phyloP scores from a whole-genome alignment of 2,113 vertebrate species.

The Lophius piscatorius region DNA sequence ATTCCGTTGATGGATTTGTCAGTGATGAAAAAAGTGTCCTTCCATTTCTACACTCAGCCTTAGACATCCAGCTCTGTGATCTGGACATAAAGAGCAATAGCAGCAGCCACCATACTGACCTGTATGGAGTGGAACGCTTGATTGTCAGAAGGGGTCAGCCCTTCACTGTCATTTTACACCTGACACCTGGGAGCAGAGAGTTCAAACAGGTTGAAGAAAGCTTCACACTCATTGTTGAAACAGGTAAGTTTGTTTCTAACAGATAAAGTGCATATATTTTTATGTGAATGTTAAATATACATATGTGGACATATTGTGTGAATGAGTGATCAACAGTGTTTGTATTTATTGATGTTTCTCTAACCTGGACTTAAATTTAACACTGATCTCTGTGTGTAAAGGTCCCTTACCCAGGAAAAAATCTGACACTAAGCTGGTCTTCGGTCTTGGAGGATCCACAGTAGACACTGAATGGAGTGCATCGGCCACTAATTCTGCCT shows the following conservation, averaged over 20 bases:
- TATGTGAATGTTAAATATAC: neutral
- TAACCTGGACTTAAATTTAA: too few species aligned
- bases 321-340: neutral
- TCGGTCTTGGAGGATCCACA: conserved; percentile 64
- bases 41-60: conserved; percentile 53
- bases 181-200: conserved; percentile 63
- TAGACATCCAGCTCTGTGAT: conserved; percentile 82
- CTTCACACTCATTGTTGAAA: conserved; percentile 77
- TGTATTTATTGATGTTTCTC: too few species aligned
- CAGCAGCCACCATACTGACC: conserved; percentile 78
- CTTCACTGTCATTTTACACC: conserved; percentile 82
- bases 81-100: conserved; percentile 82
- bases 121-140: conserved; percentile 70
- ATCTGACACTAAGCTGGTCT: conserved; percentile 77
- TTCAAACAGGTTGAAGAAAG: conserved; percentile 70
- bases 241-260: conserved; percentile 64
- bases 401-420: conserved; percentile 82
- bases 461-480: conserved; percentile 80
- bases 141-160: conserved; percentile 86
- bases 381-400: conserved; percentile 43
- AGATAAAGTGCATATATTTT: neutral
- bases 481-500: conserved; percentile 48
- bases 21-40: neutral
- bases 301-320: neutral
- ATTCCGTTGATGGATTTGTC: neutral